Evolutionary conservation across 2,797 vertebrate genomes (phyloP), one percentile per base, ranked within the genome.

Genomic region (Meda fulgida): DNA sequence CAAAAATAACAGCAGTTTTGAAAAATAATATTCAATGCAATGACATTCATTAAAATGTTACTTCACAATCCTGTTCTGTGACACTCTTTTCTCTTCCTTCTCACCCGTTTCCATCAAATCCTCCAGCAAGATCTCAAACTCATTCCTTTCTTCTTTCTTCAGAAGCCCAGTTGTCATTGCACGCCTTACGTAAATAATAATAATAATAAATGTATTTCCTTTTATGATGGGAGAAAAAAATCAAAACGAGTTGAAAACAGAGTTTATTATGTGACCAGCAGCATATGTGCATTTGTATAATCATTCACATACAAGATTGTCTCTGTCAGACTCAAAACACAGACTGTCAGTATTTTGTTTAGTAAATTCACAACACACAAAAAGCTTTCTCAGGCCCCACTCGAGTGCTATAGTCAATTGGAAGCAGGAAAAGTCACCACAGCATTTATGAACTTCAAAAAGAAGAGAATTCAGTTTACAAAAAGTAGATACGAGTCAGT

Each of bases 51-150:
- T 60, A 9, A 13, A 31, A 51, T 29, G 3, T 29, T 81, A 38
- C 4, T 58, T n/a, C 7, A 38, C 29, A 19, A 14, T 36, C 21
- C 23, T 8, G 3, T 36, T 34, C 21, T 29, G n/a, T n/a, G 9
- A 78, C 31, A 58, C 23, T 16, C 10, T 78, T 36, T n/a, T 53
- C n/a, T n/a, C 5, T 53, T 48, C 60, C 38, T 10, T 18, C 60
- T 87, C 90, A 98, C 97, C 97, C 99, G 94, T 97, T 93, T 99
- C 98, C 92, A 99, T 97, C 87, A 99, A 96, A 69, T 99, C 98
- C 94, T 99, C 98, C 92, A 98, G 92, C 1, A 97, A 99, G 89
- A 99, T 97, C 91, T 96, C 92, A 53, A 98, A 96, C 51, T 99
- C 97, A 90, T 97, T 96, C 0, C 96, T 96, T 88, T 98, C 96